Conservation (phyloP, 2,113 vertebrate genomes). For the Tenebrosternarchus preto region DNA sequence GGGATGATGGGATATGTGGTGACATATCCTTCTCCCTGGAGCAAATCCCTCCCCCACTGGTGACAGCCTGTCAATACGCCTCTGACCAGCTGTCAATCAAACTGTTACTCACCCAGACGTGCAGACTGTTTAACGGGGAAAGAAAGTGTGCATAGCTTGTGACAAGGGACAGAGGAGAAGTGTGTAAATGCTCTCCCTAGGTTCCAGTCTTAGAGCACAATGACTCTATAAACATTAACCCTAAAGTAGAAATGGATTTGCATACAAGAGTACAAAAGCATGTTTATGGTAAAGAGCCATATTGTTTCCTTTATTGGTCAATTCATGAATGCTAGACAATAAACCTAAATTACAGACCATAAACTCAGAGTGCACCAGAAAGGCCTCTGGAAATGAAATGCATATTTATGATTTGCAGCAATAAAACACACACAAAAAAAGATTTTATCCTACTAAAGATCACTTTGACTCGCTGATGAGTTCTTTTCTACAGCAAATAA, state of each 20-base stretch:
- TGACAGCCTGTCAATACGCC: slow-evolving; percentile 49
- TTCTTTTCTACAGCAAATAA: too few species aligned
- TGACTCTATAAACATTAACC: neutral
- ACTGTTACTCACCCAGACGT: slow-evolving; percentile 24
- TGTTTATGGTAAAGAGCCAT: neutral
- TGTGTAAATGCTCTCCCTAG: neutral
- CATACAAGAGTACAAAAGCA: too few species aligned
- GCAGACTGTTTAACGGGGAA: slow-evolving; percentile 6
- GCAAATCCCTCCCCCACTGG: slow-evolving; percentile 17
- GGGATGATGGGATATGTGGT: slow-evolving; percentile 41
- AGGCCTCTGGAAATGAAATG: too few species aligned
- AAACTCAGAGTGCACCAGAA: too few species aligned
- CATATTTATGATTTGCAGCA: too few species aligned
- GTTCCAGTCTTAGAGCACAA: neutral
- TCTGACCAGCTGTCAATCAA: slow-evolving; percentile 49
- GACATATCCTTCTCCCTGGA: slow-evolving; percentile 38
- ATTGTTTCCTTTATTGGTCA: neutral
- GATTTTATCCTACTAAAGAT: too few species aligned
- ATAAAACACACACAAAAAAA: too few species aligned
- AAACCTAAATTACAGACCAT: too few species aligned
- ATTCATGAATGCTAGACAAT: too few species aligned
- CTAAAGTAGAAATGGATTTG: too few species aligned
- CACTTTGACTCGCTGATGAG: too few species aligned
- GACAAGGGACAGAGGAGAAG: neutral
- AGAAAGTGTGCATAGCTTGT: neutral